Base-by-base conservation (phyloP, 2,113 vertebrate genomes). In the Cochlearius cochlearius region DNA sequence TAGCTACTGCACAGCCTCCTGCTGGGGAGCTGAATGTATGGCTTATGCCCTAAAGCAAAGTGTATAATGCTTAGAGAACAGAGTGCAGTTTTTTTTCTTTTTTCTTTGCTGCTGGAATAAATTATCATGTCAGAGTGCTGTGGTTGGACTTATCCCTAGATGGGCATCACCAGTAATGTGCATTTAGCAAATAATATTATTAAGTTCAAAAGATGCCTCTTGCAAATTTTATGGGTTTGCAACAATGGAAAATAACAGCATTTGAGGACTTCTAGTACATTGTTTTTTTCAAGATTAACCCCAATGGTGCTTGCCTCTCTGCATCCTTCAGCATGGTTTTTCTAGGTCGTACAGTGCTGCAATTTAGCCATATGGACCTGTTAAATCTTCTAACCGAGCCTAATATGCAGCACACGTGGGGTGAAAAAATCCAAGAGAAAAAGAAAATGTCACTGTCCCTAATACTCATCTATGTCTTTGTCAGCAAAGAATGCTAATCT, bases 41-140 rank as follows among this genome's bases (percentile, higher is more conserved):
- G 47, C 36, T 96, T 78, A 63, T 90, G 60, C 86, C 91, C 90
- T 93, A 84, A 84, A 94, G 95, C 94, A 72, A 89, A 89, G 58
- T 60, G 20, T 94, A 78, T 84, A 78, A 87, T 94, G 64, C 91
- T 92, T 68, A 78, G 56, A 82, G 80, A 96, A 90, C 52, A 91
- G 64, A 91, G 43, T 38, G 55, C 59, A 12, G 3, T 49, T 83
- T 67, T 58, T 58, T 58, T 63, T 34, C 5, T 67, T 71, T 74
- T 73, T 81, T 11, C 34, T 84, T 92, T 92, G 69, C 86, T 90
- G 36, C 69, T 85, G 62, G 91, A 96, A 79, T 96, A 85, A 94
- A 95, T 92, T 92, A 87, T 10, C 16, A 10, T 66, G n/a, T 79
- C 0, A 1, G n/a, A 92, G 67, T 76, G 62, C 60, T 6, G 3